Evolutionary conservation across 2,113 vertebrate genomes (phyloP), one percentile per base, ranked within the genome.

Genomic region (Pseudorhombus dupliciocellatus): DNA sequence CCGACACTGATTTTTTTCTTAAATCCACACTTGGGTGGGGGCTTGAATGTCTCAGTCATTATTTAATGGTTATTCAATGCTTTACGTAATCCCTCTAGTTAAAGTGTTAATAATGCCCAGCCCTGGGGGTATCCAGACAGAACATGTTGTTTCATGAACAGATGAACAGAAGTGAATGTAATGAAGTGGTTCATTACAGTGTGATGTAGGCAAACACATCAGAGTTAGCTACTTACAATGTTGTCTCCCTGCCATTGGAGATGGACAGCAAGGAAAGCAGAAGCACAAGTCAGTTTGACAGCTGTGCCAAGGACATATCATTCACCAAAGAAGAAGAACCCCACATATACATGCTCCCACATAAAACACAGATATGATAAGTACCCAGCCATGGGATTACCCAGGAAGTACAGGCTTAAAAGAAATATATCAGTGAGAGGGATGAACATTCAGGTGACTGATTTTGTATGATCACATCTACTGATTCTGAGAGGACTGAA

Each of bases 221-320:
- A 73, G 26, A 66, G 54, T 53, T 14, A 22, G 30, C 10, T 81
- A 90, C 91, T 92, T 90, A 92, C 90, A 57, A 92, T 91, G 60
- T 89, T 72, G 63, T 78, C 76, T 70, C 80, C 66, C 90, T 92
- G 89, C 78, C 66, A 73, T 73, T 69, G 84, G 71, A 71, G 82
- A 76, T 26, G 31, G 44, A 66, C 84, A 86, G 63, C 24, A 75
- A 71, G 59, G 61, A 74, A 70, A 84, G 52, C 28, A 86, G 62
- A 86, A 67, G 3, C 25, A 85, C 5, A 50, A 67, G 61, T 90
- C 30, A 88, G 75, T 82, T 53, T 70, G 72, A 80, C 15, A 76
- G 37, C 8, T 22, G 31, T 2, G 34, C 4, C 40, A 44, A 46
- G 66, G 0, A 59, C 58, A 55, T 22, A 62, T 50, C n/a, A n/a